A percentile compares a stretch with the other conserved stretches of the same genome.
Evolutionary conservation across 1,140 invertebrate species (phyloP).

Genomic region (Macrotrachela quadricornifera): DNA sequence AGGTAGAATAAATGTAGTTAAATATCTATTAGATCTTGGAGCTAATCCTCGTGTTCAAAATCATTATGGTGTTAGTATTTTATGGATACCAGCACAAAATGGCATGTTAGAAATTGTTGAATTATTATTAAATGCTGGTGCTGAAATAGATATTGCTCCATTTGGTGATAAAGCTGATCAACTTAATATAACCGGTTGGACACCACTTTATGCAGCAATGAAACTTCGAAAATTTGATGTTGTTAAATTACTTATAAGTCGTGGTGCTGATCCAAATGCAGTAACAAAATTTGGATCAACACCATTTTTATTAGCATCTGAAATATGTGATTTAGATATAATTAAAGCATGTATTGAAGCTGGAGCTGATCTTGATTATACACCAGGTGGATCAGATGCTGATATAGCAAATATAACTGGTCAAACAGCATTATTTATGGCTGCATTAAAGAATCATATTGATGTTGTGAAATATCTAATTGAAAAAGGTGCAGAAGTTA

Average conservation of each 20-base stretch:
- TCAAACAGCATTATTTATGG: conserved; percentile 8
- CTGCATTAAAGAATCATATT: conserved; percentile 7
- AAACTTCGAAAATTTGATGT: conserved; percentile 4
- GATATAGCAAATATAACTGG: conserved; percentile 8
- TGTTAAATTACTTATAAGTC: background rate
- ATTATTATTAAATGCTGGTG: background rate
- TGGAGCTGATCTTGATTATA: conserved; percentile 5
- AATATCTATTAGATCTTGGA: conserved; percentile 57
- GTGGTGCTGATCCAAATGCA: conserved; percentile 8
- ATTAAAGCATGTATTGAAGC: conserved; percentile 8
- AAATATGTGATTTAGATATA: conserved; percentile 7
- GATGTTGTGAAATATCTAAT: conserved; percentile 9
- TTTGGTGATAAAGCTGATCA: conserved; percentile 2
- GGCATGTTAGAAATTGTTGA: conserved; percentile 7
- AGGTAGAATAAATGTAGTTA: conserved; percentile 83
- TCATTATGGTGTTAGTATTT: conserved; percentile 3
- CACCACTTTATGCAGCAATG: conserved; percentile 9
- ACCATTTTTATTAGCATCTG: conserved; percentile 8
- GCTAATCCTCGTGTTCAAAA: conserved; percentile 8
- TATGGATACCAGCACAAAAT: conserved; percentile 8
- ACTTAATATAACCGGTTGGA: conserved; percentile 7
- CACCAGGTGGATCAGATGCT: conserved; percentile 4
- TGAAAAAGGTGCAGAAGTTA: conserved; percentile 3
- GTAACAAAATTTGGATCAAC: conserved; percentile 9
- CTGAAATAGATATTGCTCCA: conserved; percentile 4